Percentiles rank a stretch among this genome's conserved stretches.
Evolutionary conservation across 2,888 invertebrate genomes (phyloP).

Genomic region (Tuberolachnus salignus): DNA sequence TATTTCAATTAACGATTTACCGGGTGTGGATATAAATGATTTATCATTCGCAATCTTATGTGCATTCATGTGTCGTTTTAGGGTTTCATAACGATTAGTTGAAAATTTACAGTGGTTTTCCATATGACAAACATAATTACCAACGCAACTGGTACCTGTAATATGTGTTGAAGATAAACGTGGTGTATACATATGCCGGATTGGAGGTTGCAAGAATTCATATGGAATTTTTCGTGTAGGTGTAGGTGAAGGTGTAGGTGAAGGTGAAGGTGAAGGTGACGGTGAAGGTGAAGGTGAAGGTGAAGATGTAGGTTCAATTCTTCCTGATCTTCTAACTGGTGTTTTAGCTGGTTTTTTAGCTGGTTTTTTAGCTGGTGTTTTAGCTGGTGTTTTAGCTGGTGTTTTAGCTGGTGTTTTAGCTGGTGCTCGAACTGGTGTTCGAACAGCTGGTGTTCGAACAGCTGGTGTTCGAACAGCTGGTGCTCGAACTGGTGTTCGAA

Average conservation of each 20-base stretch:
- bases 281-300: too few relatives aligned
- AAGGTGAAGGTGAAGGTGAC: too few relatives aligned
- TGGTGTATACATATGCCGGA: not conserved
- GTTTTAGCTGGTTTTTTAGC: too few relatives aligned
- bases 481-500: not conserved
- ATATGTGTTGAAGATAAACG: too few relatives aligned
- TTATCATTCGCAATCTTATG: constrained; percentile 12
- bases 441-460: not conserved
- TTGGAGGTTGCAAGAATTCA: not conserved
- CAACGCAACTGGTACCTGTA: too few relatives aligned
- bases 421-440: not conserved
- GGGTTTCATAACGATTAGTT: not conserved
- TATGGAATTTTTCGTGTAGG: not conserved
- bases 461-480: not conserved
- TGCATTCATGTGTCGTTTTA: constrained; percentile 1
- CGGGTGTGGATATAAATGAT: too few relatives aligned
- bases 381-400: too few relatives aligned
- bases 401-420: too few relatives aligned
- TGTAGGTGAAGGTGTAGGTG: not conserved
- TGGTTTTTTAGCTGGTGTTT: too few relatives aligned
- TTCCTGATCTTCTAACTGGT: too few relatives aligned
- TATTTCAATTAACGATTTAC: too few relatives aligned
- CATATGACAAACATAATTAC: not conserved
- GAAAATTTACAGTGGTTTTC: not conserved
- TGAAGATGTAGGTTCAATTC: too few relatives aligned